Conservation (phyloP, 1,140 invertebrate species). For the Bombus waltoni region DNA sequence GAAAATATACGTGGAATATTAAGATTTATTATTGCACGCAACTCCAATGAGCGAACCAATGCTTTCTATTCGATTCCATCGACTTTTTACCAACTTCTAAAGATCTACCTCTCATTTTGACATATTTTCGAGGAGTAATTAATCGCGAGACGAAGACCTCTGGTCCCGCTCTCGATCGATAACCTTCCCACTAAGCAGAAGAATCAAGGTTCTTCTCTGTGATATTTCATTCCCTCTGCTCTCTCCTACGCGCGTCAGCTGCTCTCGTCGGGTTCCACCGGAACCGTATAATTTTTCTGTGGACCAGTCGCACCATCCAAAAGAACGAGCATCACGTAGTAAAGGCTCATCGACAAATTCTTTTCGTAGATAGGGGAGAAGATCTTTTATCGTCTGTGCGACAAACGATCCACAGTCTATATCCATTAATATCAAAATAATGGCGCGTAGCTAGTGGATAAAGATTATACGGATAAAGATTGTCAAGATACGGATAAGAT, state of each 20-base stretch:
- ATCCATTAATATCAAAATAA: neutral
- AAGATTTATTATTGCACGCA: neutral
- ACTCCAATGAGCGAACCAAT: neutral
- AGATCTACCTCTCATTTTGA: neutral
- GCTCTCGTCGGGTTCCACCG: neutral
- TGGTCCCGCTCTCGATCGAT: neutral
- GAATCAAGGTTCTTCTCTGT: neutral
- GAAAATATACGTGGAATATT: neutral
- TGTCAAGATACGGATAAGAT: neutral
- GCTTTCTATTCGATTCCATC: neutral
- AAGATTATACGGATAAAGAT: too few relatives aligned
- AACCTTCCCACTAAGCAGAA: neutral
- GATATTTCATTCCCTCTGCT: neutral
- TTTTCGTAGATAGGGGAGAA: neutral
- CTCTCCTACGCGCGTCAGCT: neutral
- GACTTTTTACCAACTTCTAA: neutral
- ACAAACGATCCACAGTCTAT: too few relatives aligned
- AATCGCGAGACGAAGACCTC: neutral
- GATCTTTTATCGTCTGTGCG: too few relatives aligned
- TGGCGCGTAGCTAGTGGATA: too few relatives aligned
- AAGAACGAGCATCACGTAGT: neutral
- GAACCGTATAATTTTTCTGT: slow-evolving; percentile 7
- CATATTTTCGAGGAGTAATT: neutral
- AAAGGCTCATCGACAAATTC: neutral
- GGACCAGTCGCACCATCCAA: neutral